A percentile compares a stretch with the other conserved stretches of the same genome.
phyloP scores from a whole-genome alignment of 2,888 invertebrate genomes.

The Cremastobaeus sp. region DNA sequence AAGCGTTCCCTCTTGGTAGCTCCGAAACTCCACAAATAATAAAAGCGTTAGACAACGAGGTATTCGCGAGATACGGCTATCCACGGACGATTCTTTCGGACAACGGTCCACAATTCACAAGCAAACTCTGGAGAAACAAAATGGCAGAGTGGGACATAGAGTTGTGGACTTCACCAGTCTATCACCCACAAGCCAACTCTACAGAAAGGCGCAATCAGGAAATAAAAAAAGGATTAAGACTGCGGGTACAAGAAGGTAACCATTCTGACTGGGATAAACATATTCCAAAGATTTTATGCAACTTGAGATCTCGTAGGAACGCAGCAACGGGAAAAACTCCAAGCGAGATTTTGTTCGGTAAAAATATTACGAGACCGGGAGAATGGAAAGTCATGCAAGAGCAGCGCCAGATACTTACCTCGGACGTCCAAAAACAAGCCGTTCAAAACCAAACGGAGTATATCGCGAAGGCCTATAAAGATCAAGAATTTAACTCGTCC shows the following conservation, averaged over 20 bases:
- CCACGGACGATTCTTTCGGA: conserved; percentile 19
- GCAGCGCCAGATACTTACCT: too few species aligned
- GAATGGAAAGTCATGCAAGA: conserved; percentile 37
- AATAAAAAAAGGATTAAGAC: conserved; percentile 24
- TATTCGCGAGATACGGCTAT: not conserved
- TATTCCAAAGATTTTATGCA: conserved; percentile 12
- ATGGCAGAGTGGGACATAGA: conserved; percentile 4
- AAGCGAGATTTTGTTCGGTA: conserved; percentile 12
- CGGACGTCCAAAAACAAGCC: not conserved
- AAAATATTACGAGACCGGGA: conserved; percentile 11
- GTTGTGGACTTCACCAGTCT: conserved; percentile 29
- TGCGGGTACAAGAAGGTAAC: not conserved
- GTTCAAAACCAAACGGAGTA: not conserved
- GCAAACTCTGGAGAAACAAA: not conserved
- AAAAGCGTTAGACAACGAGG: too few species aligned
- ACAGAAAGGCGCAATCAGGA: conserved; percentile 21
- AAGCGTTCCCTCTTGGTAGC: conserved; percentile 54
- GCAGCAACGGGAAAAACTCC: conserved; percentile 17
- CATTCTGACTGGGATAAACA: conserved; percentile 14
- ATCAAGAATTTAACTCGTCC: too few species aligned
- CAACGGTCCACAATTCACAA: not conserved
- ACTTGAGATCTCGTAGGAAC: conserved; percentile 9
- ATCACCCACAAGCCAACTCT: conserved; percentile 26
- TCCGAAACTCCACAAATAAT: conserved; percentile 18
- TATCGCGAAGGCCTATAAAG: not conserved